Base-by-base conservation (phyloP, 2,888 invertebrate species). In the Hylaea fasciaria region DNA sequence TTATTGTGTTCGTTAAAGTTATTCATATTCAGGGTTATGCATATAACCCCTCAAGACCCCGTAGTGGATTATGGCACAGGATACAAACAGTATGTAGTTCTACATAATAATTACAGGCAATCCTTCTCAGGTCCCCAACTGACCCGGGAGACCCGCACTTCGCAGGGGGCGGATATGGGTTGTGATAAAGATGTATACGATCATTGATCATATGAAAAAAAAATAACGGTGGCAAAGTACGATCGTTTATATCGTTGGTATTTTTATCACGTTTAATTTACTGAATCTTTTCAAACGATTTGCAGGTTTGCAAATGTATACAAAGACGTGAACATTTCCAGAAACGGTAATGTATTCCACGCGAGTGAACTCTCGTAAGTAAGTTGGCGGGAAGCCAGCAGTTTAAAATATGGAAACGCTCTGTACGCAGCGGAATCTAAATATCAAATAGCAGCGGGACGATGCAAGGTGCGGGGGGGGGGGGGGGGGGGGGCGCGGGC, bases 321-420 rank as follows among this genome's bases (percentile, higher is more conserved):
- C 53, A 54, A 45, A 53, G 46, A 46, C 14, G 45, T 14, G 46
- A 46, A 39, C 39, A 29, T 39, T 54, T 7, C 52, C 40, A 22
- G 39, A 12, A 29, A 28, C 12, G 45, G 53, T 45, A 52, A 52
- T 43, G 37, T 52, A 52, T 45, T 52, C 52, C 45, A 44, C 16
- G 37, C 45, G 52, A 52, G 52, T 52, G 44, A 45, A 52, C 52
- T 52, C 37, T 17, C 52, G 37, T 37, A 45, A 44, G 51, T 35
- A 52, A 52, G 52, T 52, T 45, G 52, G 52, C 35, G 52, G 52
- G 11, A 14, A 45, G 52, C 52, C 52, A 52, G 45, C 44, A 32
- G 22, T 52, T 52, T 37, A 45, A 44, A 52, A 52, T 52, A 52
- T 52, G 45, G 51, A 52, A 52, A 52, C 44, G 51, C 35, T 52